phyloP scores from a whole-genome alignment of 2,113 vertebrate genomes.

The Cephalopterus ornatus region DNA sequence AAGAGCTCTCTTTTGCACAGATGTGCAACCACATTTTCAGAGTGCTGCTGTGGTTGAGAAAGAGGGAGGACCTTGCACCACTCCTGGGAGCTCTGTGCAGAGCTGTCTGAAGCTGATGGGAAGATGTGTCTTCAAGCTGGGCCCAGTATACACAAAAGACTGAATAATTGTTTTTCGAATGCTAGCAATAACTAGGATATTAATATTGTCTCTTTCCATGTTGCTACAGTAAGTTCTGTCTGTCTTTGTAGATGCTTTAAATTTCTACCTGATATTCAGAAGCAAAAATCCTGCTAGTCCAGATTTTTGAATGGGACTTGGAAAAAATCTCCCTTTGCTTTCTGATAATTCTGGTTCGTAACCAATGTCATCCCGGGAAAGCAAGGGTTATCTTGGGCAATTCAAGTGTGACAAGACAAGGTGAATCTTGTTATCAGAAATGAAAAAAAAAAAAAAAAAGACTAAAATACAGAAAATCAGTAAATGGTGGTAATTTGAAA shows the following conservation, averaged over 20 bases:
- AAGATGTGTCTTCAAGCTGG: neutral
- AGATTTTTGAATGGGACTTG: neutral
- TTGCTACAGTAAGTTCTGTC: neutral
- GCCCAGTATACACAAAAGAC: neutral
- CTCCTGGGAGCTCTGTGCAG: neutral
- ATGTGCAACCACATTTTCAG: neutral
- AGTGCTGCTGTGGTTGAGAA: neutral
- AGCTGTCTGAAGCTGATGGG: neutral
- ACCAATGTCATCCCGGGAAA: neutral
- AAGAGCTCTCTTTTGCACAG: neutral
- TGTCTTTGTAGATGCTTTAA: neutral
- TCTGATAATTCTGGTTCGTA: neutral
- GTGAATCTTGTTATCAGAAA: neutral
- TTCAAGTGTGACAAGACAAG: neutral
- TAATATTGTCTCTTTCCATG: neutral
- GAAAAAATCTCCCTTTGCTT: neutral
- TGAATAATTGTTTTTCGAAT: neutral
- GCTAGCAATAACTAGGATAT: neutral
- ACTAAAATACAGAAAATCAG: neutral
- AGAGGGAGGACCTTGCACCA: accelerated
- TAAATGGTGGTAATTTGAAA: neutral
- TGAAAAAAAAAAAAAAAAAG: too few species aligned
- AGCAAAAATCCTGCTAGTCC: neutral
- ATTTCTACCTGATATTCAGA: neutral
- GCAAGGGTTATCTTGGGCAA: neutral